Percentiles rank a stretch among this genome's conserved stretches.
Evolutionary conservation across 2,888 invertebrate genomes (phyloP).

Genomic region (Periphyllus acericola): DNA sequence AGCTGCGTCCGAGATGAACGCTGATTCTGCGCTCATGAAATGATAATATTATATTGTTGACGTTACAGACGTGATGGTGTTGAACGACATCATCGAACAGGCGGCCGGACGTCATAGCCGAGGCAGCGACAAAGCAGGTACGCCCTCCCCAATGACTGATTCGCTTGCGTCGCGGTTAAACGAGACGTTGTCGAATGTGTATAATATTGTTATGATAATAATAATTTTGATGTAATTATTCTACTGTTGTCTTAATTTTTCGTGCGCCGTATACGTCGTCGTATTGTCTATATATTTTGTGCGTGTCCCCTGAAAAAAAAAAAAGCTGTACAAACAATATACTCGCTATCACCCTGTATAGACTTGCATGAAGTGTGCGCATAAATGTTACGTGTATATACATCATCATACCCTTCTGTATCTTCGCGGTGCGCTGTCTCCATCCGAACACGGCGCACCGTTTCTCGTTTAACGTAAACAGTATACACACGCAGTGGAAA

Average conservation of each 20-base stretch:
- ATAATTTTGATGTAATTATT: constrained; percentile 2
- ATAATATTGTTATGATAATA: constrained; percentile 25
- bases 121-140: constrained; percentile 89
- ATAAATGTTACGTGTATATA: neutral
- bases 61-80: constrained; percentile 92
- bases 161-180: neutral
- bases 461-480: neutral
- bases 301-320: neutral
- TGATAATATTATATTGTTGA: neutral
- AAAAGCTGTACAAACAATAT: constrained; percentile 45
- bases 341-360: constrained; percentile 46
- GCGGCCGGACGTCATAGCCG: constrained; percentile 89
- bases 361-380: constrained; percentile 54
- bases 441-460: neutral
- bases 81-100: constrained; percentile 96
- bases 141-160: constrained; percentile 66
- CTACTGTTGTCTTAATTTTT: neutral
- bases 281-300: constrained; percentile 22
- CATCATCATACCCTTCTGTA: neutral
- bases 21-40: too few relatives aligned
- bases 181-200: constrained; percentile 26
- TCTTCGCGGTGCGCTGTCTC: neutral
- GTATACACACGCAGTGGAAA: too few relatives aligned
- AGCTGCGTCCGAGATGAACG: too few relatives aligned
- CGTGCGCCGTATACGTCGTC: neutral